phyloP scores from a whole-genome alignment of 2,797 vertebrate genomes.

The Bryconaethiops microstoma region DNA sequence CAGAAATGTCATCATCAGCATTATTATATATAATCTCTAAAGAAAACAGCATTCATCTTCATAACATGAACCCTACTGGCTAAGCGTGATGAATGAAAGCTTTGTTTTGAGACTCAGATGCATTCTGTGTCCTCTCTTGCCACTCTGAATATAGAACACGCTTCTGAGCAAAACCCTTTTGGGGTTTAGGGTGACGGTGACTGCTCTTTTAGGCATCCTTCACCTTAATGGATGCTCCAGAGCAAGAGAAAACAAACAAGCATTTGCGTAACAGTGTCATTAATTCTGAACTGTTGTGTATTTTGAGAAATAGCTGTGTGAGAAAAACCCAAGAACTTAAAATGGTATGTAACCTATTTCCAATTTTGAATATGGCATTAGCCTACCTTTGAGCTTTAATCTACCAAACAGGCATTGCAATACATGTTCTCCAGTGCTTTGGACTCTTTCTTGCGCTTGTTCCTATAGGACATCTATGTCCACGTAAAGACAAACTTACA shows the following conservation, averaged over 20 bases:
- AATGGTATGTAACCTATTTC: conserved; percentile 4
- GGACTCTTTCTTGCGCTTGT: background rate
- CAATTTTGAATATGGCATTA: background rate
- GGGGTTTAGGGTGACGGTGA: conserved; percentile 18
- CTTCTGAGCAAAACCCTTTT: background rate
- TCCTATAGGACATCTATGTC: background rate
- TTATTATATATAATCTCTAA: background rate
- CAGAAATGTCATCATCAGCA: background rate
- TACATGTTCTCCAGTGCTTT: too few species aligned
- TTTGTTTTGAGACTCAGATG: background rate
- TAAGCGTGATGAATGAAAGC: conserved; percentile 8
- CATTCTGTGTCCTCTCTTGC: background rate
- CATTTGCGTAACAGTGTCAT: conserved; percentile 80
- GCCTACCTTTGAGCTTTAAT: background rate
- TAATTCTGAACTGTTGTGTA: conserved; percentile 73
- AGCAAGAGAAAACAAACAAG: conserved; percentile 60
- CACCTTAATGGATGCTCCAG: conserved; percentile 67
- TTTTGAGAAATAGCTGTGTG: conserved; percentile 69
- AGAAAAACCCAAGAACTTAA: conserved; percentile 55
- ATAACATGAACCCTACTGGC: too few species aligned
- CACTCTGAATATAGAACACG: conserved; percentile 18
- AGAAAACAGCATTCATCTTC: background rate
- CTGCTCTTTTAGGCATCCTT: conserved; percentile 61
- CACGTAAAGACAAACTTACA: background rate
- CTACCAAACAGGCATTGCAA: background rate